phyloP scores from a whole-genome alignment of 2,888 invertebrate genomes.

The Drosophila lacicola region DNA sequence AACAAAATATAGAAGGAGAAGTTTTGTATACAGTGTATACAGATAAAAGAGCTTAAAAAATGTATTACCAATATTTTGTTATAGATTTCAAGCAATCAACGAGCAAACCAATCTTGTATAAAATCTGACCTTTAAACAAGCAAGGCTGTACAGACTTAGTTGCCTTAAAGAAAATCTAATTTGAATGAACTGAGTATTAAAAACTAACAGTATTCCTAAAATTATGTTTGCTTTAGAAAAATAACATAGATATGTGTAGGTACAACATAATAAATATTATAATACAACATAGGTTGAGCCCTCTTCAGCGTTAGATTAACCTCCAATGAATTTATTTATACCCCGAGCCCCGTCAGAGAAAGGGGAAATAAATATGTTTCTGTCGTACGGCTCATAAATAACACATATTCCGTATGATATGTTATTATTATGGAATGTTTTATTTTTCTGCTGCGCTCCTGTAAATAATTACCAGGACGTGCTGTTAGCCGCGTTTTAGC shows the following conservation, averaged over 20 bases:
- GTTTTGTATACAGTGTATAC: too few species aligned
- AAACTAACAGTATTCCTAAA: too few species aligned
- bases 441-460: constrained; percentile 62
- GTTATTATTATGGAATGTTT: constrained; percentile 64
- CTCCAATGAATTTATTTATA: constrained; percentile 66
- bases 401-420: constrained; percentile 64
- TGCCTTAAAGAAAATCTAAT: too few species aligned
- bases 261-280: constrained; percentile 18
- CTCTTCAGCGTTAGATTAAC: constrained; percentile 5
- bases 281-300: constrained; percentile 3
- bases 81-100: too few species aligned
- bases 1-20: too few species aligned
- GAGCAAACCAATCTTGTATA: too few species aligned
- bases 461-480: constrained; percentile 79
- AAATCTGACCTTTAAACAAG: too few species aligned
- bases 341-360: constrained; percentile 39
- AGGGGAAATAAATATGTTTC: constrained; percentile 67
- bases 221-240: not conserved
- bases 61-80: too few species aligned
- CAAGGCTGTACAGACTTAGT: too few species aligned
- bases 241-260: not conserved
- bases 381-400: constrained; percentile 69
- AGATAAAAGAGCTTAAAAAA: too few species aligned
- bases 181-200: too few species aligned
- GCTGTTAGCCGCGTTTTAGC: constrained; percentile 56